These are phyloP conservation scores for Microplitis mediator DNA, from an alignment of 1,140 invertebrate species.

Conservation along the genomic window DNA sequence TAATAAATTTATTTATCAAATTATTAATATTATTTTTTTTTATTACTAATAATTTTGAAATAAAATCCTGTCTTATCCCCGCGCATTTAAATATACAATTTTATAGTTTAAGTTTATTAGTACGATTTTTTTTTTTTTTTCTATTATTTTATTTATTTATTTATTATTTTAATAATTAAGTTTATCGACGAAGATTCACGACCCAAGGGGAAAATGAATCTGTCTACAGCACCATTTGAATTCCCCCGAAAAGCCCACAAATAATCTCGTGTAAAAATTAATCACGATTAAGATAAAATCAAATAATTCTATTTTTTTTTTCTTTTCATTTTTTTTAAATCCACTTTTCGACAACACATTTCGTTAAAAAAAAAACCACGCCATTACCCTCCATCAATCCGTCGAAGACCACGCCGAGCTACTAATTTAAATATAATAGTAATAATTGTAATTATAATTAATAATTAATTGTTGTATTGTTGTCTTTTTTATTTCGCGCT, in stretches of 20 bases:
- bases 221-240: slow-evolving; percentile 37
- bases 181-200: slow-evolving; percentile 24
- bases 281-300: background rate
- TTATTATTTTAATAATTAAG: slow-evolving; percentile 18
- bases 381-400: slow-evolving; percentile 17
- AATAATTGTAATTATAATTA: slow-evolving; percentile 3
- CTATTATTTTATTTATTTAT: slow-evolving; percentile 2
- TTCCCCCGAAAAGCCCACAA: slow-evolving; percentile 24
- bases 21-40: slow-evolving; percentile 13
- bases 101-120: background rate
- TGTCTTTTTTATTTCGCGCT: background rate
- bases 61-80: background rate
- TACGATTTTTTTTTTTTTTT: background rate
- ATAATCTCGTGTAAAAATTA: slow-evolving; percentile 10
- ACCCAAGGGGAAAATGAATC: slow-evolving; percentile 27
- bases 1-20: background rate
- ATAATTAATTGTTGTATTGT: background rate
- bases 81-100: background rate
- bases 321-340: background rate
- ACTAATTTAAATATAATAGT: slow-evolving; percentile 12
- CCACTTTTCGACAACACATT: background rate
- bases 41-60: background rate
- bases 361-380: background rate
- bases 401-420: slow-evolving; percentile 20
- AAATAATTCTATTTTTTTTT: background rate